Evolutionary conservation across 2,113 vertebrate genomes (phyloP), one percentile per base, ranked within the genome.

Genomic region (Mormyrus iriodes): DNA sequence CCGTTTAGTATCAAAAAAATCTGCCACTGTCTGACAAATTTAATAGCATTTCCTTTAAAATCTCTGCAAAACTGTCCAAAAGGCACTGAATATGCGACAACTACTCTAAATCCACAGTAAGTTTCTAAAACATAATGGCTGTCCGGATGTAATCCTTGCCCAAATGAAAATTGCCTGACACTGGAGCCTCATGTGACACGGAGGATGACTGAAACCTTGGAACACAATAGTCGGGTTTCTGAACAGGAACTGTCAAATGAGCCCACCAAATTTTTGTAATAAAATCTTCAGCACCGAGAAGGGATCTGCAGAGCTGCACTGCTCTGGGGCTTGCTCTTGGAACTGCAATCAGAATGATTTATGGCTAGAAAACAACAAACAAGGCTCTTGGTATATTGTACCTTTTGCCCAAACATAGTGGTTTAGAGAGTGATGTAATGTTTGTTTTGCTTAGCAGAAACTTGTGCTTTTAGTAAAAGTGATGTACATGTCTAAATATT

Each of bases 11-110:
- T 52, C 8, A 53, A 53, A 49, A 31, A 87, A 88, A 88, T 48
- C 88, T 58, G 48, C 58, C 46, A 55, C 90, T 48, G 58, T 61
- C 86, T 83, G 61, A 88, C 19, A 89, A 86, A 89, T 90, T 73
- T 73, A 31, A 39, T 85, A 87, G 89, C 82, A 87, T 92, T 87
- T 85, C 53, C 44, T 31, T 89, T 39, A 24, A 76, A 87, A 76
- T 24, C 53, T 44, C 39, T 46, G 17, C 48, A 24, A 69, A 73
- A 58, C 73, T n/a, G n/a, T n/a, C n/a, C 69, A 35, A 73, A 31
- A 46, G 31, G 27, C 48, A 42, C 12, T 88, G 65, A 52, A 88
- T 69, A 15, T 1, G 15, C 6, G 24, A 24, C 4, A 46, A 85
- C 24, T n/a, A n/a, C n/a, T n/a, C n/a, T 19, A 39, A 31, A 52